Percentiles rank a stretch among this genome's conserved stretches.
Conservation (phyloP, 2,113 vertebrate genomes). For the Datnioides undecimradiatus region DNA sequence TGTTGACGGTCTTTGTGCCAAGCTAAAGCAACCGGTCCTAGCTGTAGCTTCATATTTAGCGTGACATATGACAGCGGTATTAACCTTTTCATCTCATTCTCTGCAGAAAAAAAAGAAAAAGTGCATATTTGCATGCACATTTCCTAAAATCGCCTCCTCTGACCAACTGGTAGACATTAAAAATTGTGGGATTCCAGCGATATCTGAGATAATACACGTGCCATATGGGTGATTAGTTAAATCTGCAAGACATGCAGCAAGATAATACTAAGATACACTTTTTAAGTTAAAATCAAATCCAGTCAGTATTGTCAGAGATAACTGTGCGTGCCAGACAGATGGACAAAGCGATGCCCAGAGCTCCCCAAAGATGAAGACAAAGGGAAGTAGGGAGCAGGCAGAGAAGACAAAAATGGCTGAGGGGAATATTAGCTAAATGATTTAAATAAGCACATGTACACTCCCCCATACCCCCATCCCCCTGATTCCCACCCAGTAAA, state of each 20-base stretch:
- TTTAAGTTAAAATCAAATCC: conserved; percentile 25
- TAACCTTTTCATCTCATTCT: not conserved
- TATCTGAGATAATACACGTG: not conserved
- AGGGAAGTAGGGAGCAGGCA: conserved; percentile 37
- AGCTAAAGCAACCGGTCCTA: not conserved
- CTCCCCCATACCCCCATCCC: conserved; percentile 23
- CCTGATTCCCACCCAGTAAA: conserved; percentile 66
- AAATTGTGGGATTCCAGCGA: not conserved
- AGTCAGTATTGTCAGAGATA: not conserved
- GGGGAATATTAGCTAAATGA: conserved; percentile 70
- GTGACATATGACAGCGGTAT: not conserved
- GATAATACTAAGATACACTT: not conserved
- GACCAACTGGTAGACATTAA: not conserved
- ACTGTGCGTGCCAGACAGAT: conserved; percentile 16
- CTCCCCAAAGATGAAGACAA: conserved; percentile 30
- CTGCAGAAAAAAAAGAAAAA: not conserved
- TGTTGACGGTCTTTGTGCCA: not conserved
- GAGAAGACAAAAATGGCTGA: conserved; percentile 38
- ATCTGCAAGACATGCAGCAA: not conserved
- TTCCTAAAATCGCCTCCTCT: not conserved
- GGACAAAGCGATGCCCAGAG: conserved; percentile 20
- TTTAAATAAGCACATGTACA: conserved; percentile 66
- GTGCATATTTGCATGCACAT: not conserved
- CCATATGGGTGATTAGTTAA: conserved; percentile 5
- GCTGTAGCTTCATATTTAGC: not conserved